Base-by-base conservation (phyloP, 1,140 invertebrate species). In the Pseudomyrmex dendroicus region DNA sequence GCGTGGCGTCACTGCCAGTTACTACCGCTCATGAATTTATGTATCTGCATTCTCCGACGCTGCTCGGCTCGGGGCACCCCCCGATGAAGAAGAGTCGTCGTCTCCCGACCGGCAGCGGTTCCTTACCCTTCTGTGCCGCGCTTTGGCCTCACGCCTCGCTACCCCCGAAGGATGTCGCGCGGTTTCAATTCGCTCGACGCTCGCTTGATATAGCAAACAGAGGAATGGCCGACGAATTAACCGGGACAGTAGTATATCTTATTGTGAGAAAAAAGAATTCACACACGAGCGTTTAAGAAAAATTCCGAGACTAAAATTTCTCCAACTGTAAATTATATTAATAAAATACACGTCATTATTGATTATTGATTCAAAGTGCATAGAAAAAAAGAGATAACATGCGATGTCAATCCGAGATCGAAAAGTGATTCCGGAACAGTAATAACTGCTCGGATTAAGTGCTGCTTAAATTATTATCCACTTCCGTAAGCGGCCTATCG, bases 1-100 rank as follows among this genome's bases (percentile, higher is more conserved):
- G 92, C 93, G 92, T 94, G 93, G 93, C 93, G 93, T 94, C 93
- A 94, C 93, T 93, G 92, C 92, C 92, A 94, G 93, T 94, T 94
- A 94, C 92, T 90, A 70, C 62, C 87, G 93, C 93, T 94, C 93
- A 94, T 94, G 93, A 94, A 94, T 94, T 94, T 94, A 94, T 94
- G 92, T 92, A 94, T 94, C 92, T 94, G 92, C 93, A 94, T 94
- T 94, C 92, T 89, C 91, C 86, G 93, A 91, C 90, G 91, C 91
- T 77, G 86, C 89, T 90, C 90, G 78, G 73, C 89, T 90, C 90
- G 88, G 80, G 66, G 87, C 88, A 89, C 87, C 88, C 87, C 88
- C 87, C 59, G 86, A 67, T 82, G 86, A 88, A 84, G 86, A 85
- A 46, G 62, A 74, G 72, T 77, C 83, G 68, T 78, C 68, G 67